These are phyloP conservation scores for Phyllotis vaccarum DNA, from an alignment of 2,797 vertebrate species.

Conservation along the genomic window DNA sequence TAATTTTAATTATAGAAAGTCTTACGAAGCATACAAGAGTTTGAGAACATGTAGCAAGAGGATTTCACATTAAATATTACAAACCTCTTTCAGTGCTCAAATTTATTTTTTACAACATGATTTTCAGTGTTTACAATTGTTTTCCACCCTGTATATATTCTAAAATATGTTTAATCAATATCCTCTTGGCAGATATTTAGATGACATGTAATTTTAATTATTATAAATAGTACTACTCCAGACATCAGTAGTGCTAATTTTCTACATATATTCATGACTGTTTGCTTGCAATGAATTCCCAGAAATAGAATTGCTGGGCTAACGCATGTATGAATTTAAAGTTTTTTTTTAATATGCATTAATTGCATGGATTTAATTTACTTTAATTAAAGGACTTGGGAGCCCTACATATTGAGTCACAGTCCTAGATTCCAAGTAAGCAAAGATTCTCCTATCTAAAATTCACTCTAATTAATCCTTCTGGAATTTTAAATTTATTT, in stretches of 20 bases:
- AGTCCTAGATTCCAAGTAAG: slow-evolving; percentile 41
- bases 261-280: slow-evolving; percentile 31
- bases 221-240: slow-evolving; percentile 42
- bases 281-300: slow-evolving; percentile 50
- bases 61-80: slow-evolving; percentile 42
- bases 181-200: slow-evolving; percentile 52
- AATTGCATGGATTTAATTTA: slow-evolving; percentile 71
- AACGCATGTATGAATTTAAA: slow-evolving; percentile 54
- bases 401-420: slow-evolving; percentile 33
- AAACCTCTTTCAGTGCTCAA: slow-evolving; percentile 1
- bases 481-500: slow-evolving; percentile 45
- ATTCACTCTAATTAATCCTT: slow-evolving; percentile 55
- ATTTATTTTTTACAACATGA: slow-evolving; percentile 20
- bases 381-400: slow-evolving; percentile 61
- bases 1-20: slow-evolving; percentile 20
- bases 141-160: slow-evolving; percentile 49
- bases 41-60: slow-evolving; percentile 10
- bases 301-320: slow-evolving; percentile 44
- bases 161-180: slow-evolving; percentile 53
- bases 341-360: slow-evolving; percentile 55
- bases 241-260: slow-evolving; percentile 30
- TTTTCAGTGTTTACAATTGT: slow-evolving; percentile 34
- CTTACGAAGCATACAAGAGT: slow-evolving; percentile 7
- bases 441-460: slow-evolving; percentile 26
- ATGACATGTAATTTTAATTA: slow-evolving; percentile 67